Base-by-base conservation (phyloP, 2,888 invertebrate genomes). In the Ditula angustiorana region DNA sequence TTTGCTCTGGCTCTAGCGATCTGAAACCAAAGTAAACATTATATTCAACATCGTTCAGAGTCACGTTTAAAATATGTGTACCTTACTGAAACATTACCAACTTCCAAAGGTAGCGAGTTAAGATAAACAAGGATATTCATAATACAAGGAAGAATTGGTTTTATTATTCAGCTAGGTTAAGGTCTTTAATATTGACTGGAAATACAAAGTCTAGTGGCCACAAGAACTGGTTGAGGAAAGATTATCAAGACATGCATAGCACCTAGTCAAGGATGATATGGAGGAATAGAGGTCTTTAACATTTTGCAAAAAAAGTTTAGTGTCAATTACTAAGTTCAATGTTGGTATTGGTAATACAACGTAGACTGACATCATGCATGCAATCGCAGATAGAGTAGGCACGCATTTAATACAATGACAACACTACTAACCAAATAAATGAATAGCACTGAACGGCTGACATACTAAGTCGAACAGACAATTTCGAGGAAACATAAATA, bases 1-100 rank as follows among this genome's bases (percentile, higher is more conserved):
- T 85, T 87, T 52, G 74, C 77, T 75, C 80, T 86, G 23, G 82
- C 75, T 76, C 80, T 83, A 19, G 74, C 74, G n/a, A 68, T 75
- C 80, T 82, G 75, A 23, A 75, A 75, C 44, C 44, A 47, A 68
- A 23, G 50, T 24, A 21, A 8, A 2, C n/a, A n/a, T 33, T 35
- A 35, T 8, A 24, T 7, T 5, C 33, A 11, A 46, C 21, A 50
- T 19, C 19, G 4, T 5, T 21, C 10, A 13, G 1, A 50, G 3
- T 5, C 10, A 5, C 5, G 10, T 5, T 50, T 19, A 49, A 28
- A 49, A 19, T 11, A 28, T 0, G 37, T 46, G 35, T 37, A 26
- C 10, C 33, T 61, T 28, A 56, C 49, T n/a, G n/a, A n/a, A n/a
- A n/a, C 13, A 35, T 37, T 49, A 62, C 30, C 47, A 41, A 30